Conservation (phyloP, 1,140 invertebrate species). For the Ephestia elutella region DNA sequence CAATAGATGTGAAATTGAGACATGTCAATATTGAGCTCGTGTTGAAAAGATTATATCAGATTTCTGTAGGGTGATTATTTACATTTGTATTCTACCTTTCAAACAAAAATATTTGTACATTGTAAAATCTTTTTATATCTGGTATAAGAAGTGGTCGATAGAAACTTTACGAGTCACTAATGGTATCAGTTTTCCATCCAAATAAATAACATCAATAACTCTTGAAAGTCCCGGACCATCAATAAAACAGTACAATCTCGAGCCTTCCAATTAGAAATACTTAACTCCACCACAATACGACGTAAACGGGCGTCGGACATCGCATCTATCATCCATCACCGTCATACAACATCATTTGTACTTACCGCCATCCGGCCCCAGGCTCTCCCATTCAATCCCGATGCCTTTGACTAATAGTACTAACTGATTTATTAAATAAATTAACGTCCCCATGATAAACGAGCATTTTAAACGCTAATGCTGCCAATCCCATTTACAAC, state of each 20-base stretch:
- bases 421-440: conserved; percentile 68
- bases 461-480: conserved; percentile 41
- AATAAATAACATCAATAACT: conserved; percentile 9
- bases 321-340: conserved; percentile 48
- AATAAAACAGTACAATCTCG: conserved; percentile 10
- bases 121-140: too few relatives aligned
- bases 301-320: conserved; percentile 36
- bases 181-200: not conserved
- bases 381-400: conserved; percentile 46
- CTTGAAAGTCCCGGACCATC: conserved; percentile 5
- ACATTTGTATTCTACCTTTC: not conserved
- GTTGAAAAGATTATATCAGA: not conserved
- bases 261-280: conserved; percentile 22
- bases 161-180: not conserved
- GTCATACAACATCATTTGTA: conserved; percentile 55
- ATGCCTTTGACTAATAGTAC: conserved; percentile 49
- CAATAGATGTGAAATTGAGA: not conserved
- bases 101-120: too few relatives aligned
- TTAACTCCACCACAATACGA: conserved; percentile 19
- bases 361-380: conserved; percentile 32
- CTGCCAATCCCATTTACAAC: conserved; percentile 24
- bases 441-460: conserved; percentile 54
- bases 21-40: not conserved
- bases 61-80: not conserved
- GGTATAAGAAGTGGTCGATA: conserved; percentile 1